Evolutionary conservation across 2,888 invertebrate genomes (phyloP).

Genomic region (Parnassius smintheus): DNA sequence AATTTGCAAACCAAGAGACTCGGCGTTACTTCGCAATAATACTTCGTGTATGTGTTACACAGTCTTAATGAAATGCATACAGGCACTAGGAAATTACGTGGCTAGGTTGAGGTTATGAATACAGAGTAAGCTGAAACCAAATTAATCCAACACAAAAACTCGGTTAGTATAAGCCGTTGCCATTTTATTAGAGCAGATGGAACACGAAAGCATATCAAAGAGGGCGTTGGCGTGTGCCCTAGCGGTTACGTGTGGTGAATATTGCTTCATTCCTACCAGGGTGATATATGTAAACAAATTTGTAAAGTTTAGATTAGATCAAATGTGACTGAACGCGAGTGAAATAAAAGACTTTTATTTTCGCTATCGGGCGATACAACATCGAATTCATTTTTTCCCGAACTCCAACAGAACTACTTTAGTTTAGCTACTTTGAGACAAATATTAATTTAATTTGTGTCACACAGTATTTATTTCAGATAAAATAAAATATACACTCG

Average conservation of each 20-base stretch:
- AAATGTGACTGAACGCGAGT: slow-evolving; percentile 55
- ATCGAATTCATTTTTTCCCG: slow-evolving; percentile 36
- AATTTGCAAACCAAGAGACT: slow-evolving; percentile 1
- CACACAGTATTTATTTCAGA: no score
- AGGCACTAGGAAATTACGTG: slow-evolving; percentile 51
- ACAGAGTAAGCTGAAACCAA: slow-evolving; percentile 58
- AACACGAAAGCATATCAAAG: slow-evolving; percentile 65
- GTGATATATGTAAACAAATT: slow-evolving; percentile 75
- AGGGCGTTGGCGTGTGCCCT: slow-evolving; percentile 58
- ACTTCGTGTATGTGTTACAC: slow-evolving; percentile 18
- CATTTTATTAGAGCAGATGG: slow-evolving; percentile 64
- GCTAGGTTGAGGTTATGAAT: slow-evolving; percentile 55
- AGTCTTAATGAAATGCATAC: slow-evolving; percentile 27
- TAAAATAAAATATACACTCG: no score
- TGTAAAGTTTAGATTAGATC: slow-evolving; percentile 75
- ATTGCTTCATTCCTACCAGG: slow-evolving; percentile 48
- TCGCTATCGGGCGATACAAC: slow-evolving; percentile 33
- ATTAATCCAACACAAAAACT: slow-evolving; percentile 62
- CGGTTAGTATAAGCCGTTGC: slow-evolving; percentile 52
- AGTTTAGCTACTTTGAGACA: no score
- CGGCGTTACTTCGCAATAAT: slow-evolving; percentile 1
- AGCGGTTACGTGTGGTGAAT: slow-evolving; percentile 72
- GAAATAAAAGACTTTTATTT: slow-evolving; percentile 50
- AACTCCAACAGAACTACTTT: slow-evolving; percentile 27
- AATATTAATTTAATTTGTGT: no score